Evolutionary conservation across 2,113 vertebrate genomes (phyloP).

Genomic region (Scomber japonicus): DNA sequence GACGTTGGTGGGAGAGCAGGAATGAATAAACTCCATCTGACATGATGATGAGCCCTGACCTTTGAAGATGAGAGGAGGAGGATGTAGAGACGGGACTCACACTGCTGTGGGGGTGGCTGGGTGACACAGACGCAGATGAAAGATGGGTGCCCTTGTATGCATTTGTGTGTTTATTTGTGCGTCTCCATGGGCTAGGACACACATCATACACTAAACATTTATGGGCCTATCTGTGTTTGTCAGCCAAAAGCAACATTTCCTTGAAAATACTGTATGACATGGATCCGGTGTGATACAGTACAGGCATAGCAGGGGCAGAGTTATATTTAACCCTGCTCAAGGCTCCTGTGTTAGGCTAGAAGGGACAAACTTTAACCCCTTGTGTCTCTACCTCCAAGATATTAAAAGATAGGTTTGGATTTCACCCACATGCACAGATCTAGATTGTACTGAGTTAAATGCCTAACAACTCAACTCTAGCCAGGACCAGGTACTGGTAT

Average conservation of each 20-base stretch:
- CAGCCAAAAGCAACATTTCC: slow-evolving; percentile 3
- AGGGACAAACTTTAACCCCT: not conserved
- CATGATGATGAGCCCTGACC: slow-evolving; percentile 71
- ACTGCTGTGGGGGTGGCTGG: slow-evolving; percentile 44
- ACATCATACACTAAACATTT: not conserved
- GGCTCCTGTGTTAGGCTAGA: not conserved
- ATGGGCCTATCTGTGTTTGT: slow-evolving; percentile 1
- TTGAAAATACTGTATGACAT: slow-evolving; percentile 29
- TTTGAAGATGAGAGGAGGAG: slow-evolving; percentile 68
- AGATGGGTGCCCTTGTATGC: slow-evolving; percentile 23
- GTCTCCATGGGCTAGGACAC: not conserved
- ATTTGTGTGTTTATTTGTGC: not conserved
- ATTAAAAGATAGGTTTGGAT: too few species aligned
- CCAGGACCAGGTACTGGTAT: too few species aligned
- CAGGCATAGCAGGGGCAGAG: slow-evolving; percentile 4
- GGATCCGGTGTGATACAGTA: slow-evolving; percentile 14
- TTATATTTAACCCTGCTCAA: slow-evolving; percentile 9
- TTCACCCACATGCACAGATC: too few species aligned
- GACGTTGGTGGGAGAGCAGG: slow-evolving; percentile 44
- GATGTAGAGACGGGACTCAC: slow-evolving; percentile 49
- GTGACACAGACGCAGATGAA: slow-evolving; percentile 44
- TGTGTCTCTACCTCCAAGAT: not conserved
- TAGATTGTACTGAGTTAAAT: too few species aligned
- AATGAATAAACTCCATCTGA: slow-evolving; percentile 74
- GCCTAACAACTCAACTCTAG: too few species aligned